Evolutionary conservation across 2,888 invertebrate species (phyloP), one percentile per base, ranked within the genome.

Genomic region (Diadegma fenestrale): DNA sequence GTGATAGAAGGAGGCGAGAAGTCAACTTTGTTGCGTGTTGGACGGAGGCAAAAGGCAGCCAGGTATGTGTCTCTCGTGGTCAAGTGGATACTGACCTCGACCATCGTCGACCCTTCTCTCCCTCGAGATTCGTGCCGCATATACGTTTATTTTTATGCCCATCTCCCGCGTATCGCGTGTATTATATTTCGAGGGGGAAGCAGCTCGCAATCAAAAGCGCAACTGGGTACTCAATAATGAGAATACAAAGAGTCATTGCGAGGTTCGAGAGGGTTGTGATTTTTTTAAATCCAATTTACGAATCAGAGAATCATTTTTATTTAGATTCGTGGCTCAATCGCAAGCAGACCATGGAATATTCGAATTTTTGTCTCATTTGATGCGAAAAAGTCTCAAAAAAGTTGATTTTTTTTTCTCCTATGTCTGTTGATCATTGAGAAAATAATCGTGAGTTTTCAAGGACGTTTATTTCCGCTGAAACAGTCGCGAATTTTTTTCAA

Each of bases 71-170:
- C n/a, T n/a, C 73, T 79, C 85, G 87, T 88, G 88, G 88, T 88
- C 87, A 87, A 88, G 87, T 86, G 88, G 84, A 69, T 88, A 86
- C 88, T 87, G 88, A 88, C 88, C 88, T 87, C 87, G 86, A 86
- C 84, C 84, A 86, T 88, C 86, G 85, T 82, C 80, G 86, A 80
- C 79, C 86, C 84, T 85, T 86, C 58, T 86, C 83, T 84, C 82
- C 80, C 80, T 78, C 73, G 71, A 79, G 80, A 85, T 58, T 73
- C 81, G 78, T 75, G 71, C 75, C 58, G 80, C 48, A 41, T 30
- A 71, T 58, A 54, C 43, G 1, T 22, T 41, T 43, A n/a, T n/a
- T 43, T 54, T 26, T 61, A 43, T 17, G 17, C 17, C 43, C 43
- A 33, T 73, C 51, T 61, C 61, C 26, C 30, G 3, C 30, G 3